Base-by-base conservation (phyloP, 2,888 invertebrate genomes). In the Brassicogethes aeneus region DNA sequence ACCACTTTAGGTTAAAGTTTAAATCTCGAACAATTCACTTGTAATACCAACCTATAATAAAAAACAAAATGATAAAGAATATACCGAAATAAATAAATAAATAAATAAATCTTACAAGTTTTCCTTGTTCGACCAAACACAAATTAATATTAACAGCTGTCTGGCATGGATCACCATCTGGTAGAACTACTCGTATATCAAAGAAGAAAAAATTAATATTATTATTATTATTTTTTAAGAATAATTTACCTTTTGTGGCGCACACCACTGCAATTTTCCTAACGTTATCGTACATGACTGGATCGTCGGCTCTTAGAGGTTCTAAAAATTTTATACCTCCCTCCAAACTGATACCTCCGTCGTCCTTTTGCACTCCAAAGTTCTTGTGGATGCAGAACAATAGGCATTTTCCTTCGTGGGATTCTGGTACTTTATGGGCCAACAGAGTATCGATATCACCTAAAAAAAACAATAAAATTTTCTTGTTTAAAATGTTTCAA, bases 221-320 rank as follows among this genome's bases (percentile, higher is more conserved):
- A 23, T 23, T 23, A 7, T 7, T 23, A 7, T 10, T 5, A 23
- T 23, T 23, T 23, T 23, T n/a, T n/a, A n/a, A n/a, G n/a, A n/a
- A n/a, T n/a, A n/a, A n/a, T 10, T 23, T 23, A 23, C 23, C 23
- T 10, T 23, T 23, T 7, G 23, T 10, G 10, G 30, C 34, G 17
- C 54, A 54, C 3, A 5, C 41, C 7, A 41, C 34, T 32, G 44
- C 40, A 10, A 51, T 17, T 15, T 37, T 43, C n/a, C 43, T 33
- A 10, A 53, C 15, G 40, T 53, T 48, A 2, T 50, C 44, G 17
- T 46, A 46, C 2, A 51, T n/a, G 12, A 51, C 49, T 3, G 46
- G 37, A 42, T 56, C 54, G 14, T 36, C 43, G 34, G 44, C 46
- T 38, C 53, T 52, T 3, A 56, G 16, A 3, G 43, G 45, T 14